Evolutionary conservation across 2,113 vertebrate genomes (phyloP).

Genomic region (Hystrix brachyura): DNA sequence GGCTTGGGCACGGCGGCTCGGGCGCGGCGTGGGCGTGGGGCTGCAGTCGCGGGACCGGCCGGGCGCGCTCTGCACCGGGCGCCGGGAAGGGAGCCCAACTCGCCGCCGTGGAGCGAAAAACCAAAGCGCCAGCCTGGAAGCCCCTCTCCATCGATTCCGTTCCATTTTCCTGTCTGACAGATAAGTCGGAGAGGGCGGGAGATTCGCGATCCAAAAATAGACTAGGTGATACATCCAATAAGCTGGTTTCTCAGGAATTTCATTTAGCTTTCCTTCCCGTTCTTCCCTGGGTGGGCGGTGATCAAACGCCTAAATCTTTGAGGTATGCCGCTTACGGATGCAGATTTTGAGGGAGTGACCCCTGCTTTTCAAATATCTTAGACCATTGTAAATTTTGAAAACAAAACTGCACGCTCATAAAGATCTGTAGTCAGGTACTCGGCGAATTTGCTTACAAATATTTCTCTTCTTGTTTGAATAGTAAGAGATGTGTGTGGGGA

Average conservation of each 20-base stretch:
- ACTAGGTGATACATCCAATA: slow-evolving; percentile 53
- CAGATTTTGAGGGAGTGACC: neutral
- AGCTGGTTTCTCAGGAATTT: slow-evolving; percentile 58
- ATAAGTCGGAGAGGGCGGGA: slow-evolving; percentile 76
- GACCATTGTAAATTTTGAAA: slow-evolving; percentile 25
- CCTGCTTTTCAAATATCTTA: slow-evolving; percentile 25
- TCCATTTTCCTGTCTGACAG: slow-evolving; percentile 78
- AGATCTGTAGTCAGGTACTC: neutral
- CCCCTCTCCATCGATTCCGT: slow-evolving; percentile 8
- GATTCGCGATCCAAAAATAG: slow-evolving; percentile 76
- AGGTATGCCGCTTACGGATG: neutral
- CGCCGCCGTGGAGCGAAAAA: slow-evolving; percentile 46
- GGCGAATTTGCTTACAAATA: slow-evolving; percentile 3
- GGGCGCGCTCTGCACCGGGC: neutral
- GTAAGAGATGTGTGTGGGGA: neutral
- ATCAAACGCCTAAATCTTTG: neutral
- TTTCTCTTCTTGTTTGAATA: slow-evolving; percentile 10
- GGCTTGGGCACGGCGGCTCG: neutral
- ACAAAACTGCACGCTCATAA: neutral
- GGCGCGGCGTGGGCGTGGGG: neutral
- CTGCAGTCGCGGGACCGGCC: neutral
- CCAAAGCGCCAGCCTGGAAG: slow-evolving; percentile 62
- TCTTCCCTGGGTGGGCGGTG: neutral
- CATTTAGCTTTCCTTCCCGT: slow-evolving; percentile 44
- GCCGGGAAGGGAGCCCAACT: slow-evolving; percentile 13